phyloP scores from a whole-genome alignment of 2,797 vertebrate species.

The Gobio occitaniae region DNA sequence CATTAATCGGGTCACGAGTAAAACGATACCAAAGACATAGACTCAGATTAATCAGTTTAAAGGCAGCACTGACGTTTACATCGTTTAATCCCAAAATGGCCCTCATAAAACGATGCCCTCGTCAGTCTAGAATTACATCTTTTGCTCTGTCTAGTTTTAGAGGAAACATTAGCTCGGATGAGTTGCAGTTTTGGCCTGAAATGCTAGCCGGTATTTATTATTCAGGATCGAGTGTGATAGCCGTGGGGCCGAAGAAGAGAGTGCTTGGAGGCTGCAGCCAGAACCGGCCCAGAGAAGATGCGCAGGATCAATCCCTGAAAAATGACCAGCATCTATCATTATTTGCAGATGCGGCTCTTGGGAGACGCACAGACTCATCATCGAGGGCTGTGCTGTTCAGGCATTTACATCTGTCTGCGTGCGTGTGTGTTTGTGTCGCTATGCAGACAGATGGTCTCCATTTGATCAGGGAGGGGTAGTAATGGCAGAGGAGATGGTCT shows the following conservation, averaged over 20 bases:
- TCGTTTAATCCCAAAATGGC: slow-evolving; percentile 47
- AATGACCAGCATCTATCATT: slow-evolving; percentile 71
- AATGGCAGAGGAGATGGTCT: slow-evolving; percentile 65
- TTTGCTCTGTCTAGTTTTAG: slow-evolving; percentile 26
- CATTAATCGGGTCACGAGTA: slow-evolving; percentile 16
- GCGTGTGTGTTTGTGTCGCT: slow-evolving; percentile 44
- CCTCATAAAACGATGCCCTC: slow-evolving; percentile 20
- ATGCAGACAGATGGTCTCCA: slow-evolving; percentile 74
- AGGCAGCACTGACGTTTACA: slow-evolving; percentile 29
- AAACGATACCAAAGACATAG: slow-evolving; percentile 13
- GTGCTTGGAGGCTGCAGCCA: slow-evolving; percentile 20
- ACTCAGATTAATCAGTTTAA: slow-evolving; percentile 40
- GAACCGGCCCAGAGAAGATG: slow-evolving; percentile 62
- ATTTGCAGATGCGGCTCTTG: slow-evolving; percentile 63
- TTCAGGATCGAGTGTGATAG: slow-evolving; percentile 25
- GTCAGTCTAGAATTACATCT: slow-evolving; percentile 34
- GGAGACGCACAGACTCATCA: slow-evolving; percentile 59
- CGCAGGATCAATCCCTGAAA: slow-evolving; percentile 64
- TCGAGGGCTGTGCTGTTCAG: slow-evolving; percentile 50
- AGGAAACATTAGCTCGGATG: slow-evolving; percentile 42
- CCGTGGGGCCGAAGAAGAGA: slow-evolving; percentile 37
- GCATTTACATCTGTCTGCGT: slow-evolving; percentile 66
- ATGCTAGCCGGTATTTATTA: slow-evolving; percentile 49
- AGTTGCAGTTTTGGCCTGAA: slow-evolving; percentile 52
- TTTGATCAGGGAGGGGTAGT: slow-evolving; percentile 72